Evolutionary conservation across 2,888 invertebrate genomes (phyloP), one percentile per base, ranked within the genome.

Genomic region (Sclerodermus sp.): DNA sequence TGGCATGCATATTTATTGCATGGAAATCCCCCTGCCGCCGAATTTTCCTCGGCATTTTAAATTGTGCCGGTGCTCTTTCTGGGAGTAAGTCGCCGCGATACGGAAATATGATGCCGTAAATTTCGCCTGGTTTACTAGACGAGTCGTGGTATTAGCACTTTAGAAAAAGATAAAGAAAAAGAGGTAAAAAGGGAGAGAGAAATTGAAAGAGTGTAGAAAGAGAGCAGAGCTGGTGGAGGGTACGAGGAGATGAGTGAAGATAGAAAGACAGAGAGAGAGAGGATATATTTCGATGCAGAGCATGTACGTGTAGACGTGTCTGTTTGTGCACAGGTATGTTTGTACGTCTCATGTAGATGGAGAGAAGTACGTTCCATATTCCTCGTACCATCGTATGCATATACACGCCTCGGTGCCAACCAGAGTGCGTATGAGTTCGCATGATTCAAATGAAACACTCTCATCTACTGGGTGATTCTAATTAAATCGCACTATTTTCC

Each of bases 121-220:
- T 65, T 63, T 49, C 41, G 34, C 31, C 45, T 41, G 55, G 55
- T 57, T 57, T 57, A 54, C 52, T 50, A 55, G 47, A 55, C 54
- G 47, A 45, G 54, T 62, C 58, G 56, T 55, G 50, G 58, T 57
- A 57, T 66, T 61, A 64, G 57, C 64, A 59, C 62, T 60, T 56
- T 50, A 52, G 47, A 53, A 48, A 38, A 29, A 34, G 31, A 9
- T 29, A n/a, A 9, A 13, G 36, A 36, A 12, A 46, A 16, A 31
- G 39, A 42, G 37, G 16, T n/a, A 17, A 42, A 30, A 14, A 41
- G 41, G 18, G 43, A 39, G 29, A 23, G 17, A 40, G 43, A 40
- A 41, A 45, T 47, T 30, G 32, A 41, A 44, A 15, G 31, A 13
- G 42, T 5, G 5, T 15, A 14, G 13, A 32, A 13, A 39, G 40